Percentiles rank a stretch among this genome's conserved stretches.
These are phyloP conservation scores for Palythoa grandiflora DNA, from an alignment of 92 coral and sea anemone species.

Conservation along the genomic window DNA sequence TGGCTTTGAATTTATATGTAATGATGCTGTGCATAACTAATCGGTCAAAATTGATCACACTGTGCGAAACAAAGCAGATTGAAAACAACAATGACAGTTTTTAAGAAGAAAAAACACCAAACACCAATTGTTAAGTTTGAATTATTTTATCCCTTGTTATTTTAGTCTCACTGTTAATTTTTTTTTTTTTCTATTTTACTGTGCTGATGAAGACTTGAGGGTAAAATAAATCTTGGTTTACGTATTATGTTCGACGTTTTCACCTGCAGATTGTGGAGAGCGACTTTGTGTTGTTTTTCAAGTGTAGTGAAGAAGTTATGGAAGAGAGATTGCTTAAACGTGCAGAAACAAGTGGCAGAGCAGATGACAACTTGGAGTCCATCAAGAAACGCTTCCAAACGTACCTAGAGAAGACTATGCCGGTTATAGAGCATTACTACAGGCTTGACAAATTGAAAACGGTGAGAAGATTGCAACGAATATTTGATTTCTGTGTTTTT, in stretches of 20 bases:
- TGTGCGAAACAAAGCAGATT: no score
- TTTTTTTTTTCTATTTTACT: no score
- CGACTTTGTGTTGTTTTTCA: conserved; percentile 88
- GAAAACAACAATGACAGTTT: no score
- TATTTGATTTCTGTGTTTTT: not conserved
- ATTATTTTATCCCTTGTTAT: no score
- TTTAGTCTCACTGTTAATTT: no score
- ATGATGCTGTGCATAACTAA: no score
- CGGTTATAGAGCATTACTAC: conserved; percentile 91
- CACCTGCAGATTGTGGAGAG: conserved; percentile 82
- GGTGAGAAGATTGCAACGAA: conserved; percentile 55
- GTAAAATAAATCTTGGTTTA: not conserved
- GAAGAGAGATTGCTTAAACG: conserved; percentile 88
- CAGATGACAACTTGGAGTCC: conserved; percentile 92
- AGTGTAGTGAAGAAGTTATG: conserved; percentile 94
- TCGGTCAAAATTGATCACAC: no score
- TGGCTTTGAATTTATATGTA: no score
- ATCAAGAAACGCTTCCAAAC: conserved; percentile 94
- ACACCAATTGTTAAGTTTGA: no score
- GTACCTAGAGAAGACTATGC: conserved; percentile 86
- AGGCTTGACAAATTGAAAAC: conserved; percentile 77
- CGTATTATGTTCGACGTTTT: not conserved
- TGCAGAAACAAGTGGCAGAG: conserved; percentile 89
- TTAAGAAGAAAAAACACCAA: no score
- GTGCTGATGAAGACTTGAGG: no score